Evolutionary conservation across 2,113 vertebrate genomes (phyloP).

Genomic region (Forbesichthys papilliferus): DNA sequence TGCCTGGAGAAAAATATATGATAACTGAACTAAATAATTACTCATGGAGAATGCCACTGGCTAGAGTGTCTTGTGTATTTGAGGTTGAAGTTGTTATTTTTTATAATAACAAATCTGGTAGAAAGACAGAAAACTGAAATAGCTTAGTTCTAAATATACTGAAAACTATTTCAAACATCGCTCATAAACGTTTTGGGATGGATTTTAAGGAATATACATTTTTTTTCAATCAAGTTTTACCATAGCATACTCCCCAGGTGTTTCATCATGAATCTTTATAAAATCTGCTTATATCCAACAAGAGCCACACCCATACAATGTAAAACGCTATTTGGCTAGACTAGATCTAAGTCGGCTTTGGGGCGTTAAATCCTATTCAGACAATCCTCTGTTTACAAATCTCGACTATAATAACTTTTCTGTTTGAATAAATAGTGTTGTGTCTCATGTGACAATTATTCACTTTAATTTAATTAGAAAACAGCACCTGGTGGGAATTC

Average conservation of each 20-base stretch:
- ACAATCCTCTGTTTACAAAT: too few species aligned
- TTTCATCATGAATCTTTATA: not conserved
- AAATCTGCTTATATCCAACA: too few species aligned
- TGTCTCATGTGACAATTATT: not conserved
- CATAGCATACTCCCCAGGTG: not conserved
- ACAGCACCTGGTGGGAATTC: not conserved
- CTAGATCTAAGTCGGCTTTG: too few species aligned
- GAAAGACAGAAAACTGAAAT: slow-evolving; percentile 20
- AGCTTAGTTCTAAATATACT: slow-evolving; percentile 20
- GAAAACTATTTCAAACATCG: not conserved
- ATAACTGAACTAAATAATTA: slow-evolving; percentile 75
- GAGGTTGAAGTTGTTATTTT: slow-evolving; percentile 11
- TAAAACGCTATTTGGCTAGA: too few species aligned
- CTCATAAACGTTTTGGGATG: slow-evolving; percentile 2
- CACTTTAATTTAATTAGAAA: not conserved
- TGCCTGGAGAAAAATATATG: slow-evolving; percentile 70
- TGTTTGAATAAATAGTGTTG: too few species aligned
- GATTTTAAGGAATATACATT: not conserved
- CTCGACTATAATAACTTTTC: too few species aligned
- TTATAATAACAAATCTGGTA: slow-evolving; percentile 26
- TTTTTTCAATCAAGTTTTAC: not conserved
- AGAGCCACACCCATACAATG: too few species aligned
- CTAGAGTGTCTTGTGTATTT: slow-evolving; percentile 49
- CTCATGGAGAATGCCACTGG: slow-evolving; percentile 63
- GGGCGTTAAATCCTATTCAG: too few species aligned